Evolutionary conservation across 2,888 invertebrate species (phyloP), one percentile per base, ranked within the genome.

Genomic region (Dryadula phaetusa): DNA sequence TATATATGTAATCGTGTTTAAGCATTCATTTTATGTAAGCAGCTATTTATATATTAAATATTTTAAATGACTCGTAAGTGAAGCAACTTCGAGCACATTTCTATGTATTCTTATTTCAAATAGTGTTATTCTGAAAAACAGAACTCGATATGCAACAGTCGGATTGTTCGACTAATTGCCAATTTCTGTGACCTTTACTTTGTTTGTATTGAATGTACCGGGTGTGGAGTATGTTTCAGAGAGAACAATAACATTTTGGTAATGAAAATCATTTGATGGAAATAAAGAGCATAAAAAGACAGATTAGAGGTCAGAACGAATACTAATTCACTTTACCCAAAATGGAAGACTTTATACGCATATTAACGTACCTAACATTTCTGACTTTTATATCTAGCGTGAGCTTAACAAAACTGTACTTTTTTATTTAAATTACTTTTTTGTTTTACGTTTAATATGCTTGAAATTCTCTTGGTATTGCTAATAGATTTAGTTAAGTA

Each of bases 111-210:
- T n/a, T 18, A 14, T 22, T 54, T 37, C 37, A 20, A 20, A 22
- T 1, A n/a, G 20, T 37, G 34, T 14, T 56, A n/a, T 22, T 5
- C 18, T 7, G n/a, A 37, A 56, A 22, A 22, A 10, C 7, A 37
- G 28, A 28, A 56, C 14, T 8, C 14, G n/a, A 2, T 20, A 1
- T 10, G 5, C 18, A 20, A 53, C 16, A 62, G 37, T n/a, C 22
- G 20, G 6, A 56, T 40, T 37, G 37, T 34, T 34, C 53, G 34
- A 37, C 54, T 56, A 56, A 56, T 56, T 56, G 54, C 20, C 34
- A 54, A 20, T 54, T 18, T 54, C 20, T 54, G 14, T 54, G 34
- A 54, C 22, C 54, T 56, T 40, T 34, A 34, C 0, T 34, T 37
- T 56, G 22, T 37, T 37, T 37, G 7, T 54, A 37, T 37, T 56